Conservation (phyloP, 2,797 vertebrate genomes). For the Neosilurus mollespiculum region DNA sequence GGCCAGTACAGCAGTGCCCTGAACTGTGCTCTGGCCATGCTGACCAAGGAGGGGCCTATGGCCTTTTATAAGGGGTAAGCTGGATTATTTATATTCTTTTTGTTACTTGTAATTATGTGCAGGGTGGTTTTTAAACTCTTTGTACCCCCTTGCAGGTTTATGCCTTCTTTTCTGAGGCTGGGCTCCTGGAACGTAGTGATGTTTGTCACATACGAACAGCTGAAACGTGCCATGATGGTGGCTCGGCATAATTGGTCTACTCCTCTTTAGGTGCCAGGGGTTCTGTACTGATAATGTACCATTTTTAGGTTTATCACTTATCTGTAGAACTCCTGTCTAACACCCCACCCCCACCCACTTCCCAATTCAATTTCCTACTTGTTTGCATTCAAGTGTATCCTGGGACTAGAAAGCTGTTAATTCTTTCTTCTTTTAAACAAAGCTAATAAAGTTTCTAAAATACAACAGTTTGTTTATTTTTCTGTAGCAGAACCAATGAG, state of each 20-base stretch:
- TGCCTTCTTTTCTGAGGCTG: constrained; percentile 88
- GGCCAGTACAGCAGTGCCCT: constrained; percentile 81
- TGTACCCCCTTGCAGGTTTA: constrained; percentile 73
- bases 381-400: constrained; percentile 35
- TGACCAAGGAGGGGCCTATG: constrained; percentile 80
- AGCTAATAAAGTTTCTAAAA: constrained; percentile 29
- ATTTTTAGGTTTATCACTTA: constrained; percentile 7
- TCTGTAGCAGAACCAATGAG: not conserved
- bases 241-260: constrained; percentile 62
- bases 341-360: not conserved
- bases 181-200: constrained; percentile 95
- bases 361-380: not conserved
- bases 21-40: constrained; percentile 81
- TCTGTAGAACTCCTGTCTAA: too few relatives aligned
- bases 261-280: constrained; percentile 57
- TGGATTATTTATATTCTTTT: not conserved
- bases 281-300: constrained; percentile 25
- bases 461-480: not conserved
- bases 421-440: not conserved
- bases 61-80: constrained; percentile 91
- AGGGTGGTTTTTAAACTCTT: not conserved
- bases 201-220: constrained; percentile 93
- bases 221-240: constrained; percentile 83
- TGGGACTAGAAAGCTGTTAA: constrained; percentile 38
- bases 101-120: not conserved